Evolutionary conservation across 1,140 invertebrate species (phyloP).

Genomic region (Hyles euphorbiae): DNA sequence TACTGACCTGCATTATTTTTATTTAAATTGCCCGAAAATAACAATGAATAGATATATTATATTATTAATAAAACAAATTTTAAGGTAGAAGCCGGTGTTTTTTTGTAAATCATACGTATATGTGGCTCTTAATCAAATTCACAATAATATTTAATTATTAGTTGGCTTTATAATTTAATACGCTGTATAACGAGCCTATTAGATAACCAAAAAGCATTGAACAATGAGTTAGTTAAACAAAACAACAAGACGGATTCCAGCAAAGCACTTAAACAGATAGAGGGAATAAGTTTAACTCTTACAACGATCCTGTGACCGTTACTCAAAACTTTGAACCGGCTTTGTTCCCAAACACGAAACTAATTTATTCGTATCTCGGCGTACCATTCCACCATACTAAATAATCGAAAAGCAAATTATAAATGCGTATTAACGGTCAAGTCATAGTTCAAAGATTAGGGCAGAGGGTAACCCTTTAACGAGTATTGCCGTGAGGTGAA

Average conservation of each 20-base stretch:
- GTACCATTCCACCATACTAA: constrained; percentile 55
- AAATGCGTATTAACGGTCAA: constrained; percentile 75
- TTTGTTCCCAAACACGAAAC: constrained; percentile 72
- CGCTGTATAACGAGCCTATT: background rate
- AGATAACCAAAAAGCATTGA: constrained; percentile 19
- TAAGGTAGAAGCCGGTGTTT: too few species aligned
- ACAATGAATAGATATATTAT: too few species aligned
- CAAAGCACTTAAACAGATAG: constrained; percentile 39
- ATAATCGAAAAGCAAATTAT: constrained; percentile 74
- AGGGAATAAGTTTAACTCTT: constrained; percentile 53
- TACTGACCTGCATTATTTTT: too few species aligned
- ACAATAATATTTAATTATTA: too few species aligned
- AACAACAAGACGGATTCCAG: constrained; percentile 40
- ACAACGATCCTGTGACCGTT: constrained; percentile 60
- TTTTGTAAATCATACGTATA: too few species aligned
- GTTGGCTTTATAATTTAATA: too few species aligned
- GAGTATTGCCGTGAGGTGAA: constrained; percentile 54
- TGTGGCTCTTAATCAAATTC: too few species aligned
- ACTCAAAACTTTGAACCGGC: constrained; percentile 52
- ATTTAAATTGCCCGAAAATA: too few species aligned
- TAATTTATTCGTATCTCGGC: constrained; percentile 71
- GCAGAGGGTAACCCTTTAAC: constrained; percentile 68
- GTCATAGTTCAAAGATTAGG: constrained; percentile 75
- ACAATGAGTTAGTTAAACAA: constrained; percentile 31
- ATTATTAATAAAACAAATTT: too few species aligned